Conservation (phyloP, 1,140 invertebrate genomes). For the Saccostrea cuccullata region DNA sequence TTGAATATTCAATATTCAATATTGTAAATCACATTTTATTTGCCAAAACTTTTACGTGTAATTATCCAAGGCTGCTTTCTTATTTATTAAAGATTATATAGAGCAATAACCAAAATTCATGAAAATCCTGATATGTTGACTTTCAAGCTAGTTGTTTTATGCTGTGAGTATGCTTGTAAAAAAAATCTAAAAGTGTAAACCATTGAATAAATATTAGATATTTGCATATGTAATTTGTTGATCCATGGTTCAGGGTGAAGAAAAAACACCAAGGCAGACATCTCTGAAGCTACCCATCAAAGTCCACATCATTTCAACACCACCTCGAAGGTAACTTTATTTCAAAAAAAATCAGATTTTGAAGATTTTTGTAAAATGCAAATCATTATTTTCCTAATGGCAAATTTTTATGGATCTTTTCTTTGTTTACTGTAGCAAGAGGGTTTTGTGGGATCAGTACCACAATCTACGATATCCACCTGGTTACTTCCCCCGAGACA, state of each 20-base stretch:
- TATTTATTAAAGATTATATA: no score
- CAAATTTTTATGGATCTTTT: neutral
- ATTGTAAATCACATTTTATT: no score
- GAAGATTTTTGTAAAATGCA: no score
- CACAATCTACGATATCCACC: slow-evolving; percentile 97
- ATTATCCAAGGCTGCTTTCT: no score
- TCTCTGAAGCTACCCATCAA: slow-evolving; percentile 88
- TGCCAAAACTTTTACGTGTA: no score
- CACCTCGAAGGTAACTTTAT: slow-evolving; percentile 80
- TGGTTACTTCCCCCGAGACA: slow-evolving; percentile 96
- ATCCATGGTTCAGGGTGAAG: slow-evolving; percentile 65
- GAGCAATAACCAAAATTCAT: no score
- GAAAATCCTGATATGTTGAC: no score
- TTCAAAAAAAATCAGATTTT: no score
- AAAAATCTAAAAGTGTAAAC: neutral
- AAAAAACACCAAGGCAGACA: slow-evolving; percentile 82
- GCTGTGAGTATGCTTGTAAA: neutral
- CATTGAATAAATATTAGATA: neutral
- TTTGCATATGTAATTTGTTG: neutral
- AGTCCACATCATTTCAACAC: slow-evolving; percentile 87
- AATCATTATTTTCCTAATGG: no score
- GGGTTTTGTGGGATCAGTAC: slow-evolving; percentile 97
- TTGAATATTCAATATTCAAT: neutral
- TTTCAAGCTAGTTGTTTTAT: neutral
- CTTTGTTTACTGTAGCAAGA: slow-evolving; percentile 83